A percentile compares a stretch with the other conserved stretches of the same genome.
phyloP scores from a whole-genome alignment of 2,113 vertebrate species.

The Coreoperca whiteheadi region DNA sequence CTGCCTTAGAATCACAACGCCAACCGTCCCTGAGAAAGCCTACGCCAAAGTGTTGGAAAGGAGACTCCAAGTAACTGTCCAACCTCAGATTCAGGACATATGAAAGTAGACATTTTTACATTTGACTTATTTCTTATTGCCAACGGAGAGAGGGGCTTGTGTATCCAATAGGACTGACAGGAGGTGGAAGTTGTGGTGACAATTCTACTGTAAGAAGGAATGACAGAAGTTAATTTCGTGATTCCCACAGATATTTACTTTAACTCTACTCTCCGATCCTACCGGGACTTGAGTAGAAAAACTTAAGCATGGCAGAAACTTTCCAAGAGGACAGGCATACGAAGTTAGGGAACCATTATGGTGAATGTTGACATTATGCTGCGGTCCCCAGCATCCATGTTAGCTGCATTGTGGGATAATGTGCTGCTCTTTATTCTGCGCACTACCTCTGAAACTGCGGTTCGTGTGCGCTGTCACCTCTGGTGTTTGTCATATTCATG shows the following conservation, averaged over 20 bases:
- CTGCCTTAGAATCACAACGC: not conserved
- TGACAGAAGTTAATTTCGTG: not conserved
- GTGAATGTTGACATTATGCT: not conserved
- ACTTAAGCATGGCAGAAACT: not conserved
- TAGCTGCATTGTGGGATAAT: not conserved
- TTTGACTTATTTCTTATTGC: too few relatives aligned
- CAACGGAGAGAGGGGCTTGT: not conserved
- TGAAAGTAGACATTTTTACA: too few relatives aligned
- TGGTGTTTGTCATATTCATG: not conserved
- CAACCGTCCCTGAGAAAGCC: not conserved
- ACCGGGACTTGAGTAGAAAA: not conserved
- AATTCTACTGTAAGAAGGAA: not conserved
- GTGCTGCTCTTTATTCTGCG: not conserved
- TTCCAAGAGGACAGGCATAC: not conserved
- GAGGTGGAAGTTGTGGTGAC: not conserved
- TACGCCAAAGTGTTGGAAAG: not conserved
- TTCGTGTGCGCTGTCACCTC: not conserved
- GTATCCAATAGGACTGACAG: not conserved
- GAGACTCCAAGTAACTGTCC: not conserved
- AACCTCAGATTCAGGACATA: slow-evolving; percentile 7
- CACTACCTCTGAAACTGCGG: not conserved
- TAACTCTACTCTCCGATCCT: not conserved
- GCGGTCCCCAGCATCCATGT: not conserved
- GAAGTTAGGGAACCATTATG: not conserved
- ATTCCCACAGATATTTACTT: not conserved